Conservation (phyloP, 2,113 vertebrate genomes). For the Daubentonia madagascariensis region DNA sequence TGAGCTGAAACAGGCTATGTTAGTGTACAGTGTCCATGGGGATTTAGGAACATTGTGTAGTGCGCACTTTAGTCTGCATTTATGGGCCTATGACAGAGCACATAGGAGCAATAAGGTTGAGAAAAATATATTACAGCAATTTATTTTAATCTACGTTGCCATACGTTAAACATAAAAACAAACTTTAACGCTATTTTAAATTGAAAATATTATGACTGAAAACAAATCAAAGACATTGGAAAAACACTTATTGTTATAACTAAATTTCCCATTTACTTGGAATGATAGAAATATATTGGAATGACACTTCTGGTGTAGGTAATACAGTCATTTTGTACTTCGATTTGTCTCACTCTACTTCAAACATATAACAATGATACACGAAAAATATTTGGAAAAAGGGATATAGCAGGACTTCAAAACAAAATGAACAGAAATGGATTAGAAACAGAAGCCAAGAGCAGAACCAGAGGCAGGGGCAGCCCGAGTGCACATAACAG, state of each 20-base stretch:
- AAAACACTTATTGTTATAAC: neutral
- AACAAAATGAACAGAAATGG: neutral
- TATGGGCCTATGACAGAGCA: neutral
- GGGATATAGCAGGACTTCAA: neutral
- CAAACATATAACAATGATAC: neutral
- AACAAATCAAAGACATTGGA: neutral
- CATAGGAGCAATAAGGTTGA: neutral
- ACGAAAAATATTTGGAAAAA: neutral
- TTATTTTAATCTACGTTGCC: neutral
- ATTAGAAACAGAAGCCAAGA: neutral
- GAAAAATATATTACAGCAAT: neutral
- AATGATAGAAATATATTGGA: neutral
- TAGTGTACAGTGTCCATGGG: too few species aligned
- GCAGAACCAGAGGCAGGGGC: neutral
- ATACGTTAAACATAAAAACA: neutral
- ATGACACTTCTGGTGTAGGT: neutral
- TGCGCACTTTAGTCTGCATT: neutral
- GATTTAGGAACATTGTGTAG: neutral
- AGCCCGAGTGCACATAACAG: neutral
- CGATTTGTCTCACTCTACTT: neutral
- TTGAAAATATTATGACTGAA: neutral
- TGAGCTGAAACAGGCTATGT: neutral
- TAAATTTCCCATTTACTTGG: neutral
- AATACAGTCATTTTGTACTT: neutral
- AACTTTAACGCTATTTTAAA: neutral